Evolutionary conservation across 2,797 vertebrate genomes (phyloP).

Genomic region (Schizopygopsis pylzovi): DNA sequence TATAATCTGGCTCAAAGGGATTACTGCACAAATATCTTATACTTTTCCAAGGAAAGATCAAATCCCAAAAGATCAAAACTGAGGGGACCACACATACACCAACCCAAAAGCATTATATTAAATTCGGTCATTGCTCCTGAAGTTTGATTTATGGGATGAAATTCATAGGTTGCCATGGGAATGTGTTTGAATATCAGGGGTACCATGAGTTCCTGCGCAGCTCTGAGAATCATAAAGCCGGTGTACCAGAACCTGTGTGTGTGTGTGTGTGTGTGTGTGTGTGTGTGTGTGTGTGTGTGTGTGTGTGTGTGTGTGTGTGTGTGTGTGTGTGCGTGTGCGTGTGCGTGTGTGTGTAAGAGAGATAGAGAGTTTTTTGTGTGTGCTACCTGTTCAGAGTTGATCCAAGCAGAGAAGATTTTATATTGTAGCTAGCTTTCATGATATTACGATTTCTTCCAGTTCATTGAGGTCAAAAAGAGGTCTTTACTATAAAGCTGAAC

Average conservation of each 20-base stretch:
- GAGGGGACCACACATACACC: constrained; percentile 29
- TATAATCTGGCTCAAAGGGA: constrained; percentile 16
- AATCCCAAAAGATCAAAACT: constrained; percentile 39
- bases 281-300: not conserved
- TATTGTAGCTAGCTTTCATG: constrained; percentile 36
- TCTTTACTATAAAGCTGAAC: constrained; percentile 32
- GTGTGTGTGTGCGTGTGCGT: too few relatives aligned
- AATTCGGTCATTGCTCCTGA: constrained; percentile 50
- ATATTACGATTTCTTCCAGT: constrained; percentile 43
- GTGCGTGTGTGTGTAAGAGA: not conserved
- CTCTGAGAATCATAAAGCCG: constrained; percentile 54
- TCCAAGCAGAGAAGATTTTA: constrained; percentile 20
- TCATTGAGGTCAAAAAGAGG: constrained; percentile 27
- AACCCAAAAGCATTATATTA: constrained; percentile 42
- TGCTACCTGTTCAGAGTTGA: constrained; percentile 29
- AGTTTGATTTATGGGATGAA: constrained; percentile 58
- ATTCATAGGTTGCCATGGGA: constrained; percentile 58
- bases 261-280: not conserved
- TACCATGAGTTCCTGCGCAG: constrained; percentile 43
- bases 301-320: not conserved
- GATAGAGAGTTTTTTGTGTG: constrained; percentile 16
- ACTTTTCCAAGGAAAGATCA: constrained; percentile 23
- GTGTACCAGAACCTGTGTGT: constrained; percentile 48
- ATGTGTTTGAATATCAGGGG: constrained; percentile 58
- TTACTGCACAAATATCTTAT: constrained; percentile 33